phyloP scores from a whole-genome alignment of 1,140 invertebrate genomes.

The Brachionus rubens region DNA sequence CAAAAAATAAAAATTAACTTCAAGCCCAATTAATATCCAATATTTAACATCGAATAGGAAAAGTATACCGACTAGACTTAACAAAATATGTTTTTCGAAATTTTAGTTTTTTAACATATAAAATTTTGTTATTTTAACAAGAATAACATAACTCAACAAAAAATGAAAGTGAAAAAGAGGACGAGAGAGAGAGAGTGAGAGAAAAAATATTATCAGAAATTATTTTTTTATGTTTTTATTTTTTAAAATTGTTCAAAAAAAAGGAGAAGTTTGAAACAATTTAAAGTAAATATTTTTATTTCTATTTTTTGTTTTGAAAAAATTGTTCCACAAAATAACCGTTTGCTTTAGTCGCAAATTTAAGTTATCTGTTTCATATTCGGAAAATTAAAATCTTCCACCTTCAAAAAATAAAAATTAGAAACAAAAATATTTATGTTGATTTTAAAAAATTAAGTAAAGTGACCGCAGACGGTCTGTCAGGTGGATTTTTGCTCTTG shows the following conservation, averaged over 20 bases:
- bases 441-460: conserved; percentile 16
- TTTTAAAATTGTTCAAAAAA: neutral
- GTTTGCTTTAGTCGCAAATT: neutral
- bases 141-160: neutral
- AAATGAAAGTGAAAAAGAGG: too few species aligned
- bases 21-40: too few species aligned
- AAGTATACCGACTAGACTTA: neutral
- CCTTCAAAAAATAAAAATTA: neutral
- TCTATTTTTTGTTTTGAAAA: neutral
- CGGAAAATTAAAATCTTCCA: neutral
- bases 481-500: conserved; percentile 39
- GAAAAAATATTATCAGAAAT: neutral
- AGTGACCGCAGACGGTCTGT: neutral
- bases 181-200: too few species aligned
- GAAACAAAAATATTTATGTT: neutral
- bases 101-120: too few species aligned
- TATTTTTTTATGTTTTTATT: neutral
- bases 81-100: neutral
- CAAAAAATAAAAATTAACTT: neutral
- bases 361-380: conserved; percentile 4
- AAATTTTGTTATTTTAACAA: conserved; percentile 5
- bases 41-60: neutral
- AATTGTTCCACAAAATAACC: neutral
- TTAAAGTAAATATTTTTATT: neutral
- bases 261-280: neutral